Conservation (phyloP, 2,113 vertebrate species). For the Haplotaxodon microlepis region DNA sequence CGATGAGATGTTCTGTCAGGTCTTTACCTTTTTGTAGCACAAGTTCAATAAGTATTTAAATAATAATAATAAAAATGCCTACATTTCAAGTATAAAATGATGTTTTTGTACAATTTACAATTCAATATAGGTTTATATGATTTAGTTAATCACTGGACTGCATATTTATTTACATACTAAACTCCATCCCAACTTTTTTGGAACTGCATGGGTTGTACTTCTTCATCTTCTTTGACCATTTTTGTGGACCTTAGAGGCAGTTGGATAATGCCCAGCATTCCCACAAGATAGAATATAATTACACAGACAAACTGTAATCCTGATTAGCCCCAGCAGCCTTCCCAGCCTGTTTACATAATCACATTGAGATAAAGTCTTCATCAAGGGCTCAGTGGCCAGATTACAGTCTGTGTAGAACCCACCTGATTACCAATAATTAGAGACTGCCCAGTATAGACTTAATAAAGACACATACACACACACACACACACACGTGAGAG, state of each 20-base stretch:
- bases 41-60: neutral
- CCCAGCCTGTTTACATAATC: constrained; percentile 63
- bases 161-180: neutral
- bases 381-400: constrained; percentile 54
- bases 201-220: neutral
- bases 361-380: constrained; percentile 59
- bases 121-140: neutral
- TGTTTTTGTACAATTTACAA: neutral
- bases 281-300: constrained; percentile 59
- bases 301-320: constrained; percentile 68
- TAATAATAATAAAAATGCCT: neutral
- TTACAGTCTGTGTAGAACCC: constrained; percentile 39
- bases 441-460: neutral
- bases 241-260: constrained; percentile 26
- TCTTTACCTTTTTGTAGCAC: neutral
- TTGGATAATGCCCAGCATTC: constrained; percentile 42
- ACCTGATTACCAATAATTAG: constrained; percentile 53
- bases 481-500: neutral
- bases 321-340: constrained; percentile 58
- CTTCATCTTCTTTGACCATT: neutral
- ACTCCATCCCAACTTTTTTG: neutral
- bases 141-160: neutral
- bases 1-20: neutral
- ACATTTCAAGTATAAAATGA: neutral
- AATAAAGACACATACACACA: neutral